phyloP scores from a whole-genome alignment of 2,113 vertebrate genomes.

The Phyllostomus discolor region DNA sequence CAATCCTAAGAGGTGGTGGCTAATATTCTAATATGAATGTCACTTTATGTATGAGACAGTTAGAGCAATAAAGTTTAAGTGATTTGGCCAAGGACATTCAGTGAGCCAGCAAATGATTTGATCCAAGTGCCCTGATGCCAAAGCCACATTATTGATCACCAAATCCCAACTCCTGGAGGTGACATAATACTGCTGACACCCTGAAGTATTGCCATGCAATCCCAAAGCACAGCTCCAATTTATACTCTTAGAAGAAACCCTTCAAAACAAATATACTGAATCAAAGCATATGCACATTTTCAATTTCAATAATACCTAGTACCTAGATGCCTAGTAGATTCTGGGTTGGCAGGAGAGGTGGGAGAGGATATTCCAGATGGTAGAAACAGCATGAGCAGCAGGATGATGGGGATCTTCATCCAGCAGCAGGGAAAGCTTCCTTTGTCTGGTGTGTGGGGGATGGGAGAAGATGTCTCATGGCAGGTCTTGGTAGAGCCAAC shows the following conservation, averaged over 20 bases:
- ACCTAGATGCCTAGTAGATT: background rate
- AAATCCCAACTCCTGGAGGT: background rate
- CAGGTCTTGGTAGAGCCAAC: background rate
- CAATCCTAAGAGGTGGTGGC: background rate
- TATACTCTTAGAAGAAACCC: background rate
- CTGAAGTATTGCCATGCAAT: background rate
- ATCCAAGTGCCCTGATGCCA: background rate
- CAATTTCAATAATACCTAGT: background rate
- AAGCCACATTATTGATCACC: background rate
- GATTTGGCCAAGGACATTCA: background rate
- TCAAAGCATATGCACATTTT: background rate
- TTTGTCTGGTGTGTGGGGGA: background rate
- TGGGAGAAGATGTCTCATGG: background rate
- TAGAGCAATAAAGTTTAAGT: background rate
- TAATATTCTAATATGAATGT: background rate
- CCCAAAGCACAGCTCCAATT: background rate
- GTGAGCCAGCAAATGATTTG: background rate
- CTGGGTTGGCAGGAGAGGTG: background rate
- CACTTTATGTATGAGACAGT: background rate
- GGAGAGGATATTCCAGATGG: constrained; percentile 44
- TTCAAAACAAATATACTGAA: background rate
- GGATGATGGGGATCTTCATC: background rate
- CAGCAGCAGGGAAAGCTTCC: background rate
- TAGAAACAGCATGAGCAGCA: background rate
- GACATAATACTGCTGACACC: background rate